Evolutionary conservation across 2,113 vertebrate genomes (phyloP).

Genomic region (Datnioides undecimradiatus): DNA sequence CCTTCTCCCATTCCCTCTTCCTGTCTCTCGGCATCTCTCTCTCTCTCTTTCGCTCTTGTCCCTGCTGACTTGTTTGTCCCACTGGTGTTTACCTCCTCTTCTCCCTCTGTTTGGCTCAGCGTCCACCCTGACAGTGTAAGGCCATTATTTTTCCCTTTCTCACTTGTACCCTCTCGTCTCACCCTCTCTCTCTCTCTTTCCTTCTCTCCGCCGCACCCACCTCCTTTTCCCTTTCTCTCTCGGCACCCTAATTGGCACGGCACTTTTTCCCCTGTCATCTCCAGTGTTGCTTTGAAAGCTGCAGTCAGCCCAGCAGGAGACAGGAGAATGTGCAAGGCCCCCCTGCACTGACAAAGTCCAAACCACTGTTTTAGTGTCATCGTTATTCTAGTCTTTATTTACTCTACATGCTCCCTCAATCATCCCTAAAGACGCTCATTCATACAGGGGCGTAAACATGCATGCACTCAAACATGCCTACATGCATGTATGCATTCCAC

Average conservation of each 20-base stretch:
- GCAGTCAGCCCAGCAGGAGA: slow-evolving; percentile 72
- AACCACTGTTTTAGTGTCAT: slow-evolving; percentile 66
- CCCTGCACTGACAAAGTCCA: slow-evolving; percentile 58
- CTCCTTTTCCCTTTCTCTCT: slow-evolving; percentile 50
- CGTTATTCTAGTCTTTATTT: slow-evolving; percentile 71
- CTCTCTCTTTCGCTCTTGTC: slow-evolving; percentile 36
- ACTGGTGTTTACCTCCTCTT: slow-evolving; percentile 75
- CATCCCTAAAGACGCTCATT: slow-evolving; percentile 41
- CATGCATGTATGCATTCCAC: not conserved
- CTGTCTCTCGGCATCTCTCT: slow-evolving; percentile 5
- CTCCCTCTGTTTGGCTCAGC: slow-evolving; percentile 67
- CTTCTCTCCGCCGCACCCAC: slow-evolving; percentile 36
- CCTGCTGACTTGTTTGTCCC: slow-evolving; percentile 81
- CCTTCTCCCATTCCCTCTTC: slow-evolving; percentile 17
- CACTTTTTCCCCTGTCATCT: slow-evolving; percentile 72
- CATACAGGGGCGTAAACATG: slow-evolving; percentile 5
- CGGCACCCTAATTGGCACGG: slow-evolving; percentile 75
- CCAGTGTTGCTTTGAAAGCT: slow-evolving; percentile 73
- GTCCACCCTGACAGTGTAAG: slow-evolving; percentile 71
- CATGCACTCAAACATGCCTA: slow-evolving; percentile 8
- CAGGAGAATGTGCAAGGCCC: slow-evolving; percentile 50
- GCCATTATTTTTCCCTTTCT: slow-evolving; percentile 77
- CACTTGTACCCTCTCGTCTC: slow-evolving; percentile 47
- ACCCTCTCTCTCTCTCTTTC: slow-evolving; percentile 47
- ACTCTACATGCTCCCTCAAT: slow-evolving; percentile 39